Conservation (phyloP, 2,888 invertebrate genomes). For the Congeria kusceri region DNA sequence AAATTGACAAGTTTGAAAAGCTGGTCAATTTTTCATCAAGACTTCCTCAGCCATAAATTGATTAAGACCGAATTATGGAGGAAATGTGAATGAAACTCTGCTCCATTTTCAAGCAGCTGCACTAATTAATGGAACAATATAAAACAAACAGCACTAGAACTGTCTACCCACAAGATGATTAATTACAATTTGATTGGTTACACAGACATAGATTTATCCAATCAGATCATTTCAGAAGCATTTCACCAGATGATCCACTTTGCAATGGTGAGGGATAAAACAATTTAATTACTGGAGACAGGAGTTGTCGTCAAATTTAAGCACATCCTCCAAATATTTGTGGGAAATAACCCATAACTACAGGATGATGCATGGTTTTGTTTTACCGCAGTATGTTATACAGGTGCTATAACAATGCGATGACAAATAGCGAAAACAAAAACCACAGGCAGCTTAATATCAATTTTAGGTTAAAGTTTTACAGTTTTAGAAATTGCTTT, state of each 20-base stretch:
- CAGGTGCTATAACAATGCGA: too few relatives aligned
- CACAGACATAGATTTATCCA: conserved; percentile 61
- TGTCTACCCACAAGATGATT: conserved; percentile 67
- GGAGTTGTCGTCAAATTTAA: conserved; percentile 24
- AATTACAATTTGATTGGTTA: conserved; percentile 69
- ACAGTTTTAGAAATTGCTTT: too few relatives aligned
- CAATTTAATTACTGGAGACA: conserved; percentile 57
- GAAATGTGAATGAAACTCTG: conserved; percentile 39
- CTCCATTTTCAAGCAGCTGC: conserved; percentile 53
- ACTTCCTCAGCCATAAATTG: conserved; percentile 47
- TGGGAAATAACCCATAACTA: conserved; percentile 4
- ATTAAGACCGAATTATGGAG: conserved; percentile 54
- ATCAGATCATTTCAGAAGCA: conserved; percentile 56
- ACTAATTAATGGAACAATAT: conserved; percentile 59
- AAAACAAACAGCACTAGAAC: conserved; percentile 63
- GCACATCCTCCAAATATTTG: conserved; percentile 50
- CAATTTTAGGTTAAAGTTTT: neutral
- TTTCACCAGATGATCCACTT: conserved; percentile 61
- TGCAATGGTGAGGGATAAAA: conserved; percentile 58
- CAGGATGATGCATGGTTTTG: too few relatives aligned
- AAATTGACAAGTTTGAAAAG: conserved; percentile 17
- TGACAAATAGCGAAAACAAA: too few relatives aligned
- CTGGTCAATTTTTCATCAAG: conserved; percentile 35
- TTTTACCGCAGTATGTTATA: too few relatives aligned
- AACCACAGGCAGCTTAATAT: conserved; percentile 4